Evolutionary conservation across 1,140 invertebrate genomes (phyloP).

Genomic region (Drosophila sp.): DNA sequence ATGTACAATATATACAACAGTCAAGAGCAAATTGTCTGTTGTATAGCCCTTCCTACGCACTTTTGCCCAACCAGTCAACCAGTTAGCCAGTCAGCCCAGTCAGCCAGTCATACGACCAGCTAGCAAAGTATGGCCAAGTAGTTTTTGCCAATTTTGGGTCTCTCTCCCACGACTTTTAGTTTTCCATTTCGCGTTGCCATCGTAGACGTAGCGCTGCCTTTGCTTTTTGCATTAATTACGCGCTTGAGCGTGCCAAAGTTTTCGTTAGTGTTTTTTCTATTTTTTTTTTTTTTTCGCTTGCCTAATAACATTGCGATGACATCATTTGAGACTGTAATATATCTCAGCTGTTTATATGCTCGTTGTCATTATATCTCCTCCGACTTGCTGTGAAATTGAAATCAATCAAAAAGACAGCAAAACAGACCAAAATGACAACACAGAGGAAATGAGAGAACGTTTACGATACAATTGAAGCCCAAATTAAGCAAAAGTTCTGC

Average conservation of each 20-base stretch:
- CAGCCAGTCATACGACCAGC: too few relatives aligned
- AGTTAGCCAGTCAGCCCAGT: slow-evolving; percentile 22
- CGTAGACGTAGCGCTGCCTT: slow-evolving; percentile 23
- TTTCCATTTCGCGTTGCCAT: slow-evolving; percentile 34
- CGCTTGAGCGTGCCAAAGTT: slow-evolving; percentile 74
- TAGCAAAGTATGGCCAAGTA: slow-evolving; percentile 35
- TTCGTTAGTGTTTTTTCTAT: neutral
- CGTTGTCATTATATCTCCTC: slow-evolving; percentile 13
- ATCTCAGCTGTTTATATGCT: slow-evolving; percentile 18
- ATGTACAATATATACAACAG: slow-evolving; percentile 6
- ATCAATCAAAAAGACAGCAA: slow-evolving; percentile 32
- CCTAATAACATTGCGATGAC: slow-evolving; percentile 56
- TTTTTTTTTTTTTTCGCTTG: slow-evolving; percentile 59
- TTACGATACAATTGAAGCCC: neutral
- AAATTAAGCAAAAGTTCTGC: slow-evolving; percentile 18
- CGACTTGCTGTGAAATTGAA: slow-evolving; percentile 15
- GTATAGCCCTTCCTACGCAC: slow-evolving; percentile 48
- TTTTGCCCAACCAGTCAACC: slow-evolving; percentile 33
- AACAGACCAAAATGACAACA: neutral
- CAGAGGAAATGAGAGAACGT: slow-evolving; percentile 22
- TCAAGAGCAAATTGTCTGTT: slow-evolving; percentile 39
- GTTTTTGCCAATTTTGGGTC: slow-evolving; percentile 72
- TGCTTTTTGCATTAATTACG: slow-evolving; percentile 75
- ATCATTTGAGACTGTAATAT: slow-evolving; percentile 42
- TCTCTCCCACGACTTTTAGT: slow-evolving; percentile 73